A percentile compares a stretch with the other conserved stretches of the same genome.
Evolutionary conservation across 2,797 vertebrate genomes (phyloP).

Genomic region (Ammospiza maritima): DNA sequence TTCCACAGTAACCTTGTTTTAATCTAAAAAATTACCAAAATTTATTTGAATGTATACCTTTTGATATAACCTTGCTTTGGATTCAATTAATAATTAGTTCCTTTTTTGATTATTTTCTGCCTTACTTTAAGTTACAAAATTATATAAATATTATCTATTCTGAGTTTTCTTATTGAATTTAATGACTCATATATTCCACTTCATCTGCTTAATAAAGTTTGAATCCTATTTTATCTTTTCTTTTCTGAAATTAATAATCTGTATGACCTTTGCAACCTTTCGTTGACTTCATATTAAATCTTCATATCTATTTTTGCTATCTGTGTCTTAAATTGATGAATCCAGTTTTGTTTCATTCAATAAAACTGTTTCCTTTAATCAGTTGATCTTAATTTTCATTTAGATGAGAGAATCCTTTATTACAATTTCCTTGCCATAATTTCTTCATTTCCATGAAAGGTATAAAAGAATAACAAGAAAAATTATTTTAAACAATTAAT

Average conservation of each 20-base stretch:
- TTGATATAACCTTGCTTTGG: not conserved
- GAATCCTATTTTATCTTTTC: not conserved
- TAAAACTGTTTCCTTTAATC: not conserved
- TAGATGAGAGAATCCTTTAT: not conserved
- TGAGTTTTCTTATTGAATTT: not conserved
- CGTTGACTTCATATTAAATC: not conserved
- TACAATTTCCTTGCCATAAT: not conserved
- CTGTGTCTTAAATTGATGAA: not conserved
- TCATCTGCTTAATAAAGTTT: slow-evolving; percentile 23
- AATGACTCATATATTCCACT: not conserved
- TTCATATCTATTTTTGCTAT: not conserved
- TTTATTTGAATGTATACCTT: not conserved
- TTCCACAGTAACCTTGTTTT: not conserved
- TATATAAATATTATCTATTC: not conserved
- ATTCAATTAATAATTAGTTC: not conserved
- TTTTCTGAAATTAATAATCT: slow-evolving; percentile 23
- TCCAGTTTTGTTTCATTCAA: not conserved
- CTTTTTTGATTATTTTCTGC: not conserved
- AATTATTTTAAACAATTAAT: not conserved
- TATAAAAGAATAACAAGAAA: not conserved
- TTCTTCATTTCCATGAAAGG: not conserved
- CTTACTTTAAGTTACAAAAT: not conserved
- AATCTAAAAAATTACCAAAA: not conserved
- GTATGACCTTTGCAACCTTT: not conserved
- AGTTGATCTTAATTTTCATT: not conserved